These are phyloP conservation scores for Chondrosia reniformis DNA, from an alignment of 37 sponge, comb jelly and placozoan genomes.

Conservation along the genomic window DNA sequence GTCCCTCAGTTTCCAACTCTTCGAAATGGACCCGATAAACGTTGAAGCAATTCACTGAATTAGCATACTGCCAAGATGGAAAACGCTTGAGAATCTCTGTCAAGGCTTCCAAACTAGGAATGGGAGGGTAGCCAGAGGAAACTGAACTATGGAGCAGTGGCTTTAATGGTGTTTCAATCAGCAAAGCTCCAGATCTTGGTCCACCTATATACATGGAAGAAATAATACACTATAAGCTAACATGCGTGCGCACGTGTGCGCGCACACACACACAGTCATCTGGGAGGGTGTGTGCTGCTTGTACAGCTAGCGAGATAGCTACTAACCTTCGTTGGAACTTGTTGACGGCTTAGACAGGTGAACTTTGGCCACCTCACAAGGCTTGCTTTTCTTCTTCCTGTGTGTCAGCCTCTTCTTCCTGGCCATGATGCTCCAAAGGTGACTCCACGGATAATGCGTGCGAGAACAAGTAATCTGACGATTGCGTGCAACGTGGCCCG, in stretches of 20 bases:
- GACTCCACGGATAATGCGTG: not conserved
- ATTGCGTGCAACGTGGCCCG: not conserved
- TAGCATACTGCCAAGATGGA: not conserved
- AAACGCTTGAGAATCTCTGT: not conserved
- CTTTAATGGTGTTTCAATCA: not conserved
- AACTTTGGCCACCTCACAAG: not conserved
- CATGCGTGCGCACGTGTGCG: too few species aligned
- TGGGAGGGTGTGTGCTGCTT: not conserved
- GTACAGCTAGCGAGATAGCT: not conserved
- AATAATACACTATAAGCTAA: too few species aligned
- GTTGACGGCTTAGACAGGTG: not conserved
- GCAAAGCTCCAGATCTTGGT: not conserved
- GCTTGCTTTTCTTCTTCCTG: conserved; percentile 11
- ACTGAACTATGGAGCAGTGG: not conserved
- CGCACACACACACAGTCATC: conserved; percentile 10
- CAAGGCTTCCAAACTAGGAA: not conserved
- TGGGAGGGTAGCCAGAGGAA: not conserved
- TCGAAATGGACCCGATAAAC: not conserved
- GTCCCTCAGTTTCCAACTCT: not conserved
- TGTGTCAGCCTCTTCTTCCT: conserved; percentile 14
- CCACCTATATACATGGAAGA: too few species aligned
- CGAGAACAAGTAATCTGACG: not conserved
- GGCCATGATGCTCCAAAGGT: not conserved
- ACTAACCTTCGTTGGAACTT: not conserved
- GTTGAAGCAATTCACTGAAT: not conserved